Evolutionary conservation across 2,797 vertebrate species (phyloP).

Genomic region (Lophius americanus): DNA sequence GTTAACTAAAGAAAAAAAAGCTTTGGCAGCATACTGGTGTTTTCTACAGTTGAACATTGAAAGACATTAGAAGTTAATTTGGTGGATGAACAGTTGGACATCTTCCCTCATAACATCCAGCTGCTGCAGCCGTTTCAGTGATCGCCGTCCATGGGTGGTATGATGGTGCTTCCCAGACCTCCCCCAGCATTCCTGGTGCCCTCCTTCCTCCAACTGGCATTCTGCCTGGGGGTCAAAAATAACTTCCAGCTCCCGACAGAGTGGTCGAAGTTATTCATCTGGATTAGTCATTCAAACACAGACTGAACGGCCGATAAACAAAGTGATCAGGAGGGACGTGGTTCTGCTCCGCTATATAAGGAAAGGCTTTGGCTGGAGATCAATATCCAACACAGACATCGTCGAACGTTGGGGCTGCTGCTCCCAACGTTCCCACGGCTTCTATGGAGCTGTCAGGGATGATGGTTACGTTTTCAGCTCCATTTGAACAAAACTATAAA

Average conservation of each 20-base stretch:
- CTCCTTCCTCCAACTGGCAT: slow-evolving; percentile 57
- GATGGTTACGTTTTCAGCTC: neutral
- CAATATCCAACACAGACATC: slow-evolving; percentile 25
- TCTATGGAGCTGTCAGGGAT: neutral
- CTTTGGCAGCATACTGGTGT: neutral
- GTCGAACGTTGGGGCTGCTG: neutral
- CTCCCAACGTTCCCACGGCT: slow-evolving; percentile 1
- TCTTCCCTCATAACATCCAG: slow-evolving; percentile 28
- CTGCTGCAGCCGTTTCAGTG: slow-evolving; percentile 19
- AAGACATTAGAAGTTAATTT: neutral
- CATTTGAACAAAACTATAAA: neutral
- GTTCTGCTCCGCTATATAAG: slow-evolving; percentile 9
- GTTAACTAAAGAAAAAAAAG: no score
- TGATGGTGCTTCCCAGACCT: slow-evolving; percentile 35
- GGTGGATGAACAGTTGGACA: slow-evolving; percentile 12
- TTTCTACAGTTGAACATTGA: neutral
- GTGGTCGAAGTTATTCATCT: slow-evolving; percentile 49
- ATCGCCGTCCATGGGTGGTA: slow-evolving; percentile 35
- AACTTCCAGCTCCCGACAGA: slow-evolving; percentile 41
- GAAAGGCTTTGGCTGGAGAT: slow-evolving; percentile 15
- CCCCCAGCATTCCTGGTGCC: slow-evolving; percentile 51
- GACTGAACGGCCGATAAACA: slow-evolving; percentile 31
- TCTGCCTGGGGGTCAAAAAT: slow-evolving; percentile 45
- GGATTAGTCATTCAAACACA: slow-evolving; percentile 44
- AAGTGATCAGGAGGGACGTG: neutral